Evolutionary conservation across 2,888 invertebrate genomes (phyloP).

Genomic region (Chrysomela aeneicollis): DNA sequence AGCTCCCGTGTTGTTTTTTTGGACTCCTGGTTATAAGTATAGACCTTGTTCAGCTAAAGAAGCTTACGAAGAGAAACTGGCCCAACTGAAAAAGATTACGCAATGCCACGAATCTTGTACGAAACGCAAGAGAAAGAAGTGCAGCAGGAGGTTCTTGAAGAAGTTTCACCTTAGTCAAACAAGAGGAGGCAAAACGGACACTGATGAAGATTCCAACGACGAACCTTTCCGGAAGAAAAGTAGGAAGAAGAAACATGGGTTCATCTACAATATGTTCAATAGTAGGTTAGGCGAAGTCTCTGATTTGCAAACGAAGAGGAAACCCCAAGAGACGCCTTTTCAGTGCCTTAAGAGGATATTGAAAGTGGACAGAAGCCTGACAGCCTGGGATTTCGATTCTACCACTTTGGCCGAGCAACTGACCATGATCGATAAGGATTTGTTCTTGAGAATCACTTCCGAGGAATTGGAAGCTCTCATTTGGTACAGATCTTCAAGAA

Average conservation of each 20-base stretch:
- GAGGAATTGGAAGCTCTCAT: conserved; percentile 61
- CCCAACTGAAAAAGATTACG: conserved; percentile 54
- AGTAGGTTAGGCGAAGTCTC: conserved; percentile 34
- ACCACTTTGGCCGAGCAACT: conserved; percentile 64
- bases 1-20: conserved; percentile 62
- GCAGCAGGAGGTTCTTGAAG: conserved; percentile 37
- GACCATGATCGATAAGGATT: conserved; percentile 65
- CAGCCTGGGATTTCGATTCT: conserved; percentile 66
- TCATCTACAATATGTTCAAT: conserved; percentile 42
- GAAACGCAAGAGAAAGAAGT: conserved; percentile 39
- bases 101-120: conserved; percentile 36
- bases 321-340: conserved; percentile 50
- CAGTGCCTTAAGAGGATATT: conserved; percentile 59
- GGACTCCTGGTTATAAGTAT: conserved; percentile 68
- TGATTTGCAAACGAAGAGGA: conserved; percentile 30
- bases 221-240: conserved; percentile 34
- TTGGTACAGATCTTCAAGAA: conserved; percentile 61
- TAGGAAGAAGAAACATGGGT: conserved; percentile 38
- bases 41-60: conserved; percentile 61
- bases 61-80: conserved; percentile 59
- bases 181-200: conserved; percentile 23
- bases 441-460: conserved; percentile 63
- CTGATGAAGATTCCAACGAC: conserved; percentile 42
- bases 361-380: conserved; percentile 58
- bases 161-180: conserved; percentile 31